Evolutionary conservation across 2,113 vertebrate genomes (phyloP).

Genomic region (Thalassoma bifasciatum): DNA sequence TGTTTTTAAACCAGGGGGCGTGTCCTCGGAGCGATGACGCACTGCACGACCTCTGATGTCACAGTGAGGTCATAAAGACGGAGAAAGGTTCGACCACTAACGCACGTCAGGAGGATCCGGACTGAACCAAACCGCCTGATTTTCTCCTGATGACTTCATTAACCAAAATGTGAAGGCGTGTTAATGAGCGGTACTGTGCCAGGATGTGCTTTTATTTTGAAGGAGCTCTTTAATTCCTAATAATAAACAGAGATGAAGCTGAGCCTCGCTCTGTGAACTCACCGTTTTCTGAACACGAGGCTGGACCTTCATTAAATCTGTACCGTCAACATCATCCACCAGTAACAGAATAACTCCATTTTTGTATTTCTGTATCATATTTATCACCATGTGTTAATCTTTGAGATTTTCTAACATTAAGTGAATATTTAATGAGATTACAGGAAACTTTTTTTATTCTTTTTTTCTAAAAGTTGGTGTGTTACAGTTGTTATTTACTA

Average conservation of each 20-base stretch:
- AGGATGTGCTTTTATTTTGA: neutral
- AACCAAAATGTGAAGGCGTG: slow-evolving; percentile 6
- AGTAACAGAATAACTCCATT: slow-evolving; percentile 31
- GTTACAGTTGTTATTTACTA: too few relatives aligned
- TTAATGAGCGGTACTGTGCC: neutral
- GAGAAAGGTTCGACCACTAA: too few relatives aligned
- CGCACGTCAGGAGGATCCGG: neutral
- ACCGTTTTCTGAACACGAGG: slow-evolving; percentile 23
- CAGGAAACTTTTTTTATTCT: neutral
- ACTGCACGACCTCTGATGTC: neutral
- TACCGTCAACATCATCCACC: neutral
- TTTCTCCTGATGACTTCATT: neutral
- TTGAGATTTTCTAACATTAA: slow-evolving; percentile 4
- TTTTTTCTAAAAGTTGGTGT: too few relatives aligned
- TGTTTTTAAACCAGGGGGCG: neutral
- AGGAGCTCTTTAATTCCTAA: neutral
- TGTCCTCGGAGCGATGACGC: neutral
- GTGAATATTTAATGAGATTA: slow-evolving; percentile 27
- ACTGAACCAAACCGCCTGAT: too few relatives aligned
- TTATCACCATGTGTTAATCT: neutral
- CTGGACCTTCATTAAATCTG: slow-evolving; percentile 50
- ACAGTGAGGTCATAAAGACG: too few relatives aligned
- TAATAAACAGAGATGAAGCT: neutral
- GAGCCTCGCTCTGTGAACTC: slow-evolving; percentile 4
- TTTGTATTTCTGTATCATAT: neutral